Percentiles rank a stretch among this genome's conserved stretches.
These are phyloP conservation scores for Brachionichthys hirsutus DNA, from an alignment of 2,113 vertebrate genomes.

Conservation along the genomic window DNA sequence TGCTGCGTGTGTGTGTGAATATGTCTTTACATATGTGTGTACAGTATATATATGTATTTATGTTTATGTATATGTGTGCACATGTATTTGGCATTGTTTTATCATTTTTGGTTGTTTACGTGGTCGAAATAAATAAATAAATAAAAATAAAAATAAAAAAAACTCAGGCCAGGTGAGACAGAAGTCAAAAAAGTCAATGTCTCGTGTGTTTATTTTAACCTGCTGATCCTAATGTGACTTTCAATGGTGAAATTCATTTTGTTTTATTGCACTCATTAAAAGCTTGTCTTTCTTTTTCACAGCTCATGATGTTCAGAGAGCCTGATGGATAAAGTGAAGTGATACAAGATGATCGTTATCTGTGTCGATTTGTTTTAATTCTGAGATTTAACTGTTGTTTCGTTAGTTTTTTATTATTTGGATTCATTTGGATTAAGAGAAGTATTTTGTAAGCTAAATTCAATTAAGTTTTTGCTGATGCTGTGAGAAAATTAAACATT, in stretches of 20 bases:
- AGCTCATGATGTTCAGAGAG: conserved; percentile 49
- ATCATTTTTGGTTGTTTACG: no score
- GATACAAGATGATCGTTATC: conserved; percentile 6
- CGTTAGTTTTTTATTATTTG: conserved; percentile 27
- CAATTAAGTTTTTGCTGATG: conserved; percentile 17
- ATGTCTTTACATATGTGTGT: no score
- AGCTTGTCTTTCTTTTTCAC: conserved; percentile 25
- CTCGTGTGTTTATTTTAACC: not conserved
- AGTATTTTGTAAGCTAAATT: conserved; percentile 50
- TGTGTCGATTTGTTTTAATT: no score
- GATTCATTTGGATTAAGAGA: conserved; percentile 34
- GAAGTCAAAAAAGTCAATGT: not conserved
- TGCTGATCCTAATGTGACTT: not conserved
- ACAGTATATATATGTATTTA: no score
- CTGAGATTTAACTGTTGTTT: no score
- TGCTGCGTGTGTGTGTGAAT: no score
- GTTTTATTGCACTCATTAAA: no score
- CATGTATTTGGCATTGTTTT: no score
- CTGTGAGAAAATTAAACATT: conserved; percentile 48
- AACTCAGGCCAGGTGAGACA: conserved; percentile 71
- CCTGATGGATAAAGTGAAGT: not conserved
- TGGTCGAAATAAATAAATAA: no score
- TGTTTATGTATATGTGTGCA: no score
- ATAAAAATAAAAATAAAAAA: no score
- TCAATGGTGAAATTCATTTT: no score